Percentiles rank a stretch among this genome's conserved stretches.
phyloP scores from a whole-genome alignment of 1,140 invertebrate species.

The Ridgeia piscesae region DNA sequence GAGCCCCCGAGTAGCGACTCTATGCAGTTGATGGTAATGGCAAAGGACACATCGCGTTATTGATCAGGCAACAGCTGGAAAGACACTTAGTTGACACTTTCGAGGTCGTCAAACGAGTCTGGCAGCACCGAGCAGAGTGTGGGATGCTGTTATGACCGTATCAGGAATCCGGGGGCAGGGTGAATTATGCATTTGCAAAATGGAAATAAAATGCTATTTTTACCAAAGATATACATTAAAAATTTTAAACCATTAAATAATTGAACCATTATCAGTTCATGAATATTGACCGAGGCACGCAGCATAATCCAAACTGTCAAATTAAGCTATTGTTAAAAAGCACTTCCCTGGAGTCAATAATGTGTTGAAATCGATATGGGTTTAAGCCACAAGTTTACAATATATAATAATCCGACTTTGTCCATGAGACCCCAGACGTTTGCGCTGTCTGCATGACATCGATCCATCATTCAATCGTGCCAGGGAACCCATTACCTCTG shows the following conservation, averaged over 20 bases:
- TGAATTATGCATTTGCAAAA: neutral
- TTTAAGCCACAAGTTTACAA: neutral
- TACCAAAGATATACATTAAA: too few relatives aligned
- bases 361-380: neutral
- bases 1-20: neutral
- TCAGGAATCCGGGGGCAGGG: too few relatives aligned
- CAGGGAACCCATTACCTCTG: neutral
- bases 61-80: neutral
- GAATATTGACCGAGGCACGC: neutral
- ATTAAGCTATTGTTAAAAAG: neutral
- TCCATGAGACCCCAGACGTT: neutral
- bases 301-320: neutral
- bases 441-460: neutral
- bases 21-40: neutral
- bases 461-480: neutral
- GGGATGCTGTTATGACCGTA: too few relatives aligned
- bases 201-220: too few relatives aligned
- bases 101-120: neutral
- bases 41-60: neutral
- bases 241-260: too few relatives aligned
- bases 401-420: neutral
- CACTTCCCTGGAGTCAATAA: neutral
- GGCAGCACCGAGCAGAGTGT: neutral
- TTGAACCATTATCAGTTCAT: neutral
- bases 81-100: neutral